Evolutionary conservation across 1,140 invertebrate species (phyloP), one percentile per base, ranked within the genome.

Genomic region (Drosophila lini): DNA sequence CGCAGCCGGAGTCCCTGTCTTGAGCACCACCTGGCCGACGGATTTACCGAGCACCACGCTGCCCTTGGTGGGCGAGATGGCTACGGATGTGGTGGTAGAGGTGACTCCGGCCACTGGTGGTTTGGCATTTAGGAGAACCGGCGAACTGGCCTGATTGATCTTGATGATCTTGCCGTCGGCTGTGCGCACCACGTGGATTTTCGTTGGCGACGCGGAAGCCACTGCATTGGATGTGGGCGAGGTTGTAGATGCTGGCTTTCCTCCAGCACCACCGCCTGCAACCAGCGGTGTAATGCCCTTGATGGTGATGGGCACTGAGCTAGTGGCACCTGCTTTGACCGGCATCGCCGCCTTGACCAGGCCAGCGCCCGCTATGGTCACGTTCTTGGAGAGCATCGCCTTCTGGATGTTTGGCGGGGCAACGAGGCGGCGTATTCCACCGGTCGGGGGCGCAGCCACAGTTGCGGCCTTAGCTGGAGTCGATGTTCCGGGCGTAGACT

Each of bases 131-230:
- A 90, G 22, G 3, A 88, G 19, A 28, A 90, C 22, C 9, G 83
- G 36, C 3, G 83, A n/a, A 25, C n/a, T 31, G 5, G 61, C 25
- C 32, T 71, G 81, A 55, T 89, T 89, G 6, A 89, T 22, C 41
- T 84, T 89, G 1, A 90, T 79, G 2, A 90, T 60, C 38, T 81
- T 90, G 2, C 91, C 91, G 76, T 84, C 91, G 1, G 84, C 31
- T 5, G 81, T 88, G 3, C 88, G 88, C 22, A 92, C 63, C 8
- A 91, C 65, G 44, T 92, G 89, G 10, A 91, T 73, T 48, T 68
- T 65, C 9, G 57, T 47, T 9, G 50, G 15, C n/a, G 50, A 32
- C 25, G 56, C 36, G 22, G 62, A 2, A 10, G 47, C 5, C 5
- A 28, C 15, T 13, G 61, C 32, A 47, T 61, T 7, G 5, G 62